Evolutionary conservation across 2,888 invertebrate genomes (phyloP).

Genomic region (Acanthopleura granulata): DNA sequence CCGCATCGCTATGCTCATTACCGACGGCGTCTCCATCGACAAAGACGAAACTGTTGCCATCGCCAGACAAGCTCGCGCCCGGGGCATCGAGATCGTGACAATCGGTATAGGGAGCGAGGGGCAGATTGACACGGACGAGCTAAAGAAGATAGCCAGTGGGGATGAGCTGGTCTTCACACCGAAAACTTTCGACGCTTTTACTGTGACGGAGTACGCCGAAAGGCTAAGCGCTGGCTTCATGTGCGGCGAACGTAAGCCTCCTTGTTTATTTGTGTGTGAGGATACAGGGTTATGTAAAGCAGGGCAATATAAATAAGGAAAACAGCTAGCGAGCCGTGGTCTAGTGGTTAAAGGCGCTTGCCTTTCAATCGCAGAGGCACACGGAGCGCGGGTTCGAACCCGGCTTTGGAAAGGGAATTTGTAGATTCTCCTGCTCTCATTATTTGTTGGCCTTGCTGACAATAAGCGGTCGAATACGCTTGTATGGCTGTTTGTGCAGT

Average conservation of each 20-base stretch:
- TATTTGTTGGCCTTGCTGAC: no score
- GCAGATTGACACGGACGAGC: neutral
- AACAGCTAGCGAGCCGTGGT: no score
- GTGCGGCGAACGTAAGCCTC: neutral
- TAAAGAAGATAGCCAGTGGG: neutral
- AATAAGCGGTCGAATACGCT: no score
- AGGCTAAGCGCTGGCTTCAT: neutral
- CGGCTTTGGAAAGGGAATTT: no score
- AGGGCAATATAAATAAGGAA: no score
- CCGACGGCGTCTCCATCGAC: conserved; percentile 7
- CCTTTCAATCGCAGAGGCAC: no score
- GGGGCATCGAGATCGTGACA: neutral
- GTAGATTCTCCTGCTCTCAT: no score
- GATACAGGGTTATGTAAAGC: no score
- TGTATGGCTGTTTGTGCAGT: no score
- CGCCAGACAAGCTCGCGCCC: neutral
- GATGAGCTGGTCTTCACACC: neutral
- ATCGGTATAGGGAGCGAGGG: neutral
- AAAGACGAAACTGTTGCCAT: neutral
- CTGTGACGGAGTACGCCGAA: neutral
- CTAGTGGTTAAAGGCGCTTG: no score
- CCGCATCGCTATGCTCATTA: conserved; percentile 1
- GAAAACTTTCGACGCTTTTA: neutral
- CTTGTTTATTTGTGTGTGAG: no score
- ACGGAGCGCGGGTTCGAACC: no score